These are phyloP conservation scores for Piscicola geometra DNA, from an alignment of 2,888 invertebrate species.

Conservation along the genomic window DNA sequence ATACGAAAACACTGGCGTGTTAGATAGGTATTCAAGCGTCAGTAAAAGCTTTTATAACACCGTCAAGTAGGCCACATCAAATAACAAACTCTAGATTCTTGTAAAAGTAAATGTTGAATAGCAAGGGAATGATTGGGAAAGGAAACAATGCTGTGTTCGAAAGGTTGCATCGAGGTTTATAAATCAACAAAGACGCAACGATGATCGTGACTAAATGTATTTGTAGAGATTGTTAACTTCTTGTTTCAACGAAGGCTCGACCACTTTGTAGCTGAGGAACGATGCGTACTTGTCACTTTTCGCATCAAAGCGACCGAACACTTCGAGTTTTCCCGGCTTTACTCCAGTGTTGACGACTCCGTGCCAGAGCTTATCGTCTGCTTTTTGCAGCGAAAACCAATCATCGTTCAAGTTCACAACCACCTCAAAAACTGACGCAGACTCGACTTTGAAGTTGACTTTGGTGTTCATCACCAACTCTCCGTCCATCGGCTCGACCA, in stretches of 20 bases:
- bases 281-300: slow-evolving; percentile 43
- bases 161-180: no score
- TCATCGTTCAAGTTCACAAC: slow-evolving; percentile 37
- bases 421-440: slow-evolving; percentile 39
- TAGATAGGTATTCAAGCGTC: neutral
- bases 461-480: slow-evolving; percentile 37
- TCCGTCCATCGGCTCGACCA: slow-evolving; percentile 43
- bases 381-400: slow-evolving; percentile 19
- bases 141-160: no score
- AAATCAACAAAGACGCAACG: no score
- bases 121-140: no score
- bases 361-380: slow-evolving; percentile 35
- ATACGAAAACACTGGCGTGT: neutral
- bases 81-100: no score
- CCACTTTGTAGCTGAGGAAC: slow-evolving; percentile 41
- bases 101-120: no score
- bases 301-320: slow-evolving; percentile 41
- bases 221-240: slow-evolving; percentile 36
- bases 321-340: slow-evolving; percentile 37
- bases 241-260: slow-evolving; percentile 32
- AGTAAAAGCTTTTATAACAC: neutral
- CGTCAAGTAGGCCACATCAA: no score
- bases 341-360: slow-evolving; percentile 39
- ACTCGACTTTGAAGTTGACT: slow-evolving; percentile 42
- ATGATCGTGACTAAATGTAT: slow-evolving; percentile 38